A percentile compares a stretch with the other conserved stretches of the same genome.
Conservation (phyloP, 2,113 vertebrate genomes). For the Melospiza georgiana region DNA sequence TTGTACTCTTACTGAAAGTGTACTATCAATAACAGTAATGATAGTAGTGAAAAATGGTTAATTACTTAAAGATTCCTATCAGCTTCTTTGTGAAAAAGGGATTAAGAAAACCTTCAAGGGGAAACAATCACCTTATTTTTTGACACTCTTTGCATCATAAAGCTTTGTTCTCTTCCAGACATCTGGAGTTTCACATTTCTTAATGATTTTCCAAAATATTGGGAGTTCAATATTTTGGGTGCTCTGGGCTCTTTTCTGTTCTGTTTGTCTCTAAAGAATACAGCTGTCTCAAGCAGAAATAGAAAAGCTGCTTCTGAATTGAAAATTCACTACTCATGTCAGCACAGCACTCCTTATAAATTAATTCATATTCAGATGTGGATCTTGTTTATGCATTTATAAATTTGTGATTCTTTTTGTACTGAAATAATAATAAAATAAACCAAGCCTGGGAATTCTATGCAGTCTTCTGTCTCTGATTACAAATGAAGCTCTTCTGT, state of each 20-base stretch:
- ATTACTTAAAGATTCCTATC: background rate
- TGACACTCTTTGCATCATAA: background rate
- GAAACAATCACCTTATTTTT: background rate
- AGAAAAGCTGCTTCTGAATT: background rate
- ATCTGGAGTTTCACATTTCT: background rate
- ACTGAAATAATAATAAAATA: conserved; percentile 16
- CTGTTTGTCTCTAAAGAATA: background rate
- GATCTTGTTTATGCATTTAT: conserved; percentile 3
- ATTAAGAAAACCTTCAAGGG: background rate
- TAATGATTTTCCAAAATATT: background rate
- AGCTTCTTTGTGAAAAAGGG: background rate
- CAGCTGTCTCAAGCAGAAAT: background rate
- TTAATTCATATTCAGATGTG: background rate
- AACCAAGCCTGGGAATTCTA: background rate
- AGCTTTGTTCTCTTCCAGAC: background rate
- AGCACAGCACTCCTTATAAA: background rate
- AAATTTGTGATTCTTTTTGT: conserved; percentile 4
- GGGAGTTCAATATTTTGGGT: background rate
- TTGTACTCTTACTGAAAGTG: background rate
- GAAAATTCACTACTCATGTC: background rate
- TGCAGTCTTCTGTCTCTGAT: background rate
- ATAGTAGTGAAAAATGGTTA: background rate
- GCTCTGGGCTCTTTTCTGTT: background rate
- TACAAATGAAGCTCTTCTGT: background rate
- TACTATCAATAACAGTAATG: background rate